These are phyloP conservation scores for Antennarius striatus DNA, from an alignment of 2,113 vertebrate genomes.

Conservation along the genomic window DNA sequence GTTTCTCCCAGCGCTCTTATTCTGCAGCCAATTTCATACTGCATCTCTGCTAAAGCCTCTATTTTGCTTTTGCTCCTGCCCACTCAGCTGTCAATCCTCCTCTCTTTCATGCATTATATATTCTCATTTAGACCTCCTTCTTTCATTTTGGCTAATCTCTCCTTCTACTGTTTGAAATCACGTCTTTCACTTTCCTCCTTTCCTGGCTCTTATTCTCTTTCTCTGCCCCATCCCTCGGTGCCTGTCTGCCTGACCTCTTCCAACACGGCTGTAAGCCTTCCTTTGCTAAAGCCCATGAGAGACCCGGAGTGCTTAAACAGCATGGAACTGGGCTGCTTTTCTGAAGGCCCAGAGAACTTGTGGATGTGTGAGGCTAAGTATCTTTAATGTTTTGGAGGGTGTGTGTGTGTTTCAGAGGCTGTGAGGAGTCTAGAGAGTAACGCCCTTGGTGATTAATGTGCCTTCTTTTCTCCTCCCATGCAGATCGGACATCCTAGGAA, in stretches of 20 bases:
- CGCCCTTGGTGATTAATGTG: slow-evolving; percentile 45
- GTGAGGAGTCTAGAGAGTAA: slow-evolving; percentile 3
- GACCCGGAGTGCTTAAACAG: slow-evolving; percentile 37
- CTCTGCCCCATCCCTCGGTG: slow-evolving; percentile 29
- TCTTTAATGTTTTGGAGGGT: slow-evolving; percentile 30
- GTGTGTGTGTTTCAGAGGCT: slow-evolving; percentile 18
- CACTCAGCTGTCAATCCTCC: slow-evolving; percentile 63
- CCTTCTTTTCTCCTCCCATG: slow-evolving; percentile 37
- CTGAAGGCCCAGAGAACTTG: slow-evolving; percentile 12
- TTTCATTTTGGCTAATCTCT: slow-evolving; percentile 45
- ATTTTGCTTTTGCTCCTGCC: slow-evolving; percentile 61
- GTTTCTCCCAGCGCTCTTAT: slow-evolving; percentile 46
- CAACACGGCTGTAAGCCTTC: slow-evolving; percentile 35
- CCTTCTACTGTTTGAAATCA: slow-evolving; percentile 27
- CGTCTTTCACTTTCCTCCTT: slow-evolving; percentile 31
- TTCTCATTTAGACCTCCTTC: slow-evolving; percentile 46
- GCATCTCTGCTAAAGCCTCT: slow-evolving; percentile 51
- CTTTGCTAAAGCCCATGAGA: slow-evolving; percentile 32
- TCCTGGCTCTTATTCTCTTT: slow-evolving; percentile 27
- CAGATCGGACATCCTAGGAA: slow-evolving; percentile 39
- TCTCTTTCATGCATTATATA: slow-evolving; percentile 38
- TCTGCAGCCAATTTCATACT: slow-evolving; percentile 59
- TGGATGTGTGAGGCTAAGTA: slow-evolving; percentile 24
- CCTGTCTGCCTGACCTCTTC: slow-evolving; percentile 37
- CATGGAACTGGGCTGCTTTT: slow-evolving; percentile 22